Evolutionary conservation across 2,113 vertebrate species (phyloP).

Genomic region (Diadophis punctatus): DNA sequence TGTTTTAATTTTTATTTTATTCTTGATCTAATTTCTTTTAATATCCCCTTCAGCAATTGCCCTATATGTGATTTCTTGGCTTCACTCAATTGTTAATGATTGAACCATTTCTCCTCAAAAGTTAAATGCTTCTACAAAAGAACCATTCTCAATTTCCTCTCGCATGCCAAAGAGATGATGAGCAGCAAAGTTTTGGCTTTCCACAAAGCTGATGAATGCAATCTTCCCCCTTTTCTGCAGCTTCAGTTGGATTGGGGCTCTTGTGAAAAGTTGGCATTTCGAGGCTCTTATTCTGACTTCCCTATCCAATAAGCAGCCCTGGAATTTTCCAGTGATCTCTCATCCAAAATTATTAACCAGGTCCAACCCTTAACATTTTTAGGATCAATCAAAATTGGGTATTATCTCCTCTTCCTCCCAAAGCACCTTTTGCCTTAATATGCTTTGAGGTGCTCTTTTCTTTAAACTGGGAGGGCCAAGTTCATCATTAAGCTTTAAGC

Average conservation of each 20-base stretch:
- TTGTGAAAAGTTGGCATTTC: neutral
- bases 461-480: neutral
- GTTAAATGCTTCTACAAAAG: neutral
- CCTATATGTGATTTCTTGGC: neutral
- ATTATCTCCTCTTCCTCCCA: neutral
- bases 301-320: neutral
- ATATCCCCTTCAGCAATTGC: neutral
- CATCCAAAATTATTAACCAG: neutral
- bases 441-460: neutral
- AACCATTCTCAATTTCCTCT: neutral
- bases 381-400: neutral
- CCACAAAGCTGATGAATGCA: neutral
- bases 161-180: neutral
- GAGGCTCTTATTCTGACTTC: neutral
- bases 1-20: neutral
- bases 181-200: neutral
- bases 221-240: neutral
- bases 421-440: neutral
- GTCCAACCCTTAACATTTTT: neutral
- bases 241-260: neutral
- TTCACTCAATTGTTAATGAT: neutral
- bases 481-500: neutral
- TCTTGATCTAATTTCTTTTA: neutral
- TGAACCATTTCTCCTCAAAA: neutral
- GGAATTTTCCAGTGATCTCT: neutral